A percentile compares a stretch with the other conserved stretches of the same genome.
phyloP scores from a whole-genome alignment of 1,140 invertebrate genomes.

The Sycophaga agraensis region DNA sequence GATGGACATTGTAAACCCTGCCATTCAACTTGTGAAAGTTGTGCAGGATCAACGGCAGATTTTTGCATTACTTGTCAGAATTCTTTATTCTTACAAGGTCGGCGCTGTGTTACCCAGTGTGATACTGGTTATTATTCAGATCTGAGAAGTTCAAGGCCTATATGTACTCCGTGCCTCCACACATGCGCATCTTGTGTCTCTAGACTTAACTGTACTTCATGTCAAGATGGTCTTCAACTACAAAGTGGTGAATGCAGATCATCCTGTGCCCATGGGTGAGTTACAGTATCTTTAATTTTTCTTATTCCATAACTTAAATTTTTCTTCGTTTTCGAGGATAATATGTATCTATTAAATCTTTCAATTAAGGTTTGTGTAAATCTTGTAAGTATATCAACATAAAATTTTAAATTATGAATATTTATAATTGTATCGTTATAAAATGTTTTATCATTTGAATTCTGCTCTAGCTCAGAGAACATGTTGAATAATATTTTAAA shows the following conservation, averaged over 20 bases:
- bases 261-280: slow-evolving; percentile 68
- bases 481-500: no score
- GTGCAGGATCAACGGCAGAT: slow-evolving; percentile 67
- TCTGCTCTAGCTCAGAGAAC: no score
- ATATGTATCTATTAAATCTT: no score
- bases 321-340: no score
- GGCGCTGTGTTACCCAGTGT: slow-evolving; percentile 71
- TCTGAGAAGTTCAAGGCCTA: slow-evolving; percentile 61
- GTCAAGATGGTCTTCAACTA: slow-evolving; percentile 69
- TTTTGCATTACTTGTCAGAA: slow-evolving; percentile 70
- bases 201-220: slow-evolving; percentile 75
- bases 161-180: slow-evolving; percentile 75
- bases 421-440: no score
- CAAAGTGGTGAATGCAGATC: slow-evolving; percentile 78
- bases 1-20: slow-evolving; percentile 69
- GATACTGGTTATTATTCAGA: slow-evolving; percentile 68
- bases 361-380: no score
- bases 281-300: no score
- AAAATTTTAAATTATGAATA: no score
- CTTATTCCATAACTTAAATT: no score
- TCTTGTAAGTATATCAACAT: no score
- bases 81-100: slow-evolving; percentile 67
- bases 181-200: slow-evolving; percentile 77
- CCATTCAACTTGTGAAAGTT: slow-evolving; percentile 71
- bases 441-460: no score